Base-by-base conservation (phyloP, 2,113 vertebrate species). In the Riparia riparia region DNA sequence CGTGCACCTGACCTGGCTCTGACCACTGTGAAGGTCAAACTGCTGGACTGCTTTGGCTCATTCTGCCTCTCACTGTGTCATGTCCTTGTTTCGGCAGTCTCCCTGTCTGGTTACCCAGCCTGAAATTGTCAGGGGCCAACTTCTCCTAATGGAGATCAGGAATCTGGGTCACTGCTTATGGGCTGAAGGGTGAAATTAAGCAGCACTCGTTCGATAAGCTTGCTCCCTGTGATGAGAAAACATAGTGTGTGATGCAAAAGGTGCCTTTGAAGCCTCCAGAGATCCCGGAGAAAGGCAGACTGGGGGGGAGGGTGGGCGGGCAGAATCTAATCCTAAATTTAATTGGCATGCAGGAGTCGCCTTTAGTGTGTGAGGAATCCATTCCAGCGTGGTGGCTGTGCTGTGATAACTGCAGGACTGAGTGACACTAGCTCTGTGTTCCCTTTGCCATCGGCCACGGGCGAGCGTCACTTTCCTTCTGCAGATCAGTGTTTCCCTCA, bases 231-330 rank as follows among this genome's bases (percentile, higher is more conserved):
- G 86, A 95, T 89, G 83, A 89, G 65, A 57, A 94, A 93, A 79
- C 29, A 70, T 73, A 47, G 45, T 71, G 73, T 65, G 70, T 45
- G 65, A 83, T 84, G 65, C 37, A 57, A n/a, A 92, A 95, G 63
- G 83, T 96, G 89, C 89, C 95, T 96, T 95, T 96, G 91, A 94
- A 95, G 41, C 73, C 91, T 89, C 77, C 25, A 68, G 91, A 84
- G 89, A 71, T 9, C 56, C 39, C 20, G 68, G 69, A 81, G 68
- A 58, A 45, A 86, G 17, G 32, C 22, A 70, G 90, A 94, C 34
- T 8, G 4, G 5, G 3, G 24, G 5, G 12, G 3, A 14, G 8
- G 10, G 0, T 37, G 37, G 6, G 41, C 2, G 45, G 2, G 9
- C 3, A 24, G 14, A 12, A 32, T 44, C 29, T 78, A 91, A 92